Percentiles rank a stretch among this genome's conserved stretches.
Conservation (phyloP, 2,888 invertebrate species). For the Protonemura montana region DNA sequence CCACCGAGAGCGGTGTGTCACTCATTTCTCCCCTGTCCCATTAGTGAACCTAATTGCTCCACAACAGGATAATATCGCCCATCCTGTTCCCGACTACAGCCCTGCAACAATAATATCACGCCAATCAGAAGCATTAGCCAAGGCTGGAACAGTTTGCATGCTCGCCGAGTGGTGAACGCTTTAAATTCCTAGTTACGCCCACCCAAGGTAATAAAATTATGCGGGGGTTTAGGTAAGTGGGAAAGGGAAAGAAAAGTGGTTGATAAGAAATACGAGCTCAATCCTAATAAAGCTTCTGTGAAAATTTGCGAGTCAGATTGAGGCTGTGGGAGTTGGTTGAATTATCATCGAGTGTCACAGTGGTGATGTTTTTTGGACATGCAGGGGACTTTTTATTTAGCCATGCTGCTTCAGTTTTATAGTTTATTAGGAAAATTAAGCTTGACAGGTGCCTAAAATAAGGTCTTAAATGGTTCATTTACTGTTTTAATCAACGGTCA, state of each 20-base stretch:
- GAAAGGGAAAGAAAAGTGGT: background rate
- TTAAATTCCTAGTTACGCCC: background rate
- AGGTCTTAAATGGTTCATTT: too few species aligned
- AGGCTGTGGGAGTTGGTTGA: background rate
- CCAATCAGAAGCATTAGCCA: background rate
- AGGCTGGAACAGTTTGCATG: background rate
- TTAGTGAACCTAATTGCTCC: constrained; percentile 28
- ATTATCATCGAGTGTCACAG: background rate
- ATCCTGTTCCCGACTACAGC: constrained; percentile 26
- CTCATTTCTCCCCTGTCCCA: constrained; percentile 21
- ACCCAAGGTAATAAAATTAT: background rate
- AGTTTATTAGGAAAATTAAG: too few species aligned
- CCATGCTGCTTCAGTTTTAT: too few species aligned
- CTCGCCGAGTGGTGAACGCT: background rate
- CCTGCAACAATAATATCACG: constrained; percentile 16
- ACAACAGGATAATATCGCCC: constrained; percentile 39
- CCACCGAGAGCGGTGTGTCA: background rate
- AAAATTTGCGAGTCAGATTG: background rate
- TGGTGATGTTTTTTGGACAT: background rate
- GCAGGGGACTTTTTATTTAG: background rate
- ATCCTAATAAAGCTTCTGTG: background rate
- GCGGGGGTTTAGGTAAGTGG: background rate
- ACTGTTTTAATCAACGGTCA: too few species aligned
- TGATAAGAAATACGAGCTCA: background rate
- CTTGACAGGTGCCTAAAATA: too few species aligned